phyloP scores from a whole-genome alignment of 2,797 vertebrate genomes.

The Danio kyathit region DNA sequence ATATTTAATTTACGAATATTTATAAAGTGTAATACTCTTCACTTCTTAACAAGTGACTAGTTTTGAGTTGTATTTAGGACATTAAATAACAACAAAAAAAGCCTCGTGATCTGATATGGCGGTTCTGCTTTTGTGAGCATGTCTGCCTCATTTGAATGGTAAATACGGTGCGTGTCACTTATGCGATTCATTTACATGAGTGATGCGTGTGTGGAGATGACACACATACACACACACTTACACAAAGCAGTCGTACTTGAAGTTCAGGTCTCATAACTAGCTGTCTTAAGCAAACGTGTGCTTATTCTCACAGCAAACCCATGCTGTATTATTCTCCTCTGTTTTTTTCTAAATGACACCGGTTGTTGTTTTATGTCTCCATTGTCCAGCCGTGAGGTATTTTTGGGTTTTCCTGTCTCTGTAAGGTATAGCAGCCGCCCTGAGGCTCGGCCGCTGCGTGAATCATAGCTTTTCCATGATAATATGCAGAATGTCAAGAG shows the following conservation, averaged over 20 bases:
- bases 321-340: background rate
- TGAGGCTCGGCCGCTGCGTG: constrained; percentile 3
- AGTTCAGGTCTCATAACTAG: constrained; percentile 41
- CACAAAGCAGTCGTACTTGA: constrained; percentile 58
- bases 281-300: constrained; percentile 34
- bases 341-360: background rate
- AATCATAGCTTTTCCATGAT: constrained; percentile 41
- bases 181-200: constrained; percentile 49
- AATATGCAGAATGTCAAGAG: background rate
- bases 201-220: constrained; percentile 31
- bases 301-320: background rate
- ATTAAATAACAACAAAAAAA: background rate
- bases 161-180: constrained; percentile 54
- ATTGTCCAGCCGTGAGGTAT: constrained; percentile 46
- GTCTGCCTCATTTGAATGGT: constrained; percentile 64
- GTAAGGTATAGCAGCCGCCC: constrained; percentile 19
- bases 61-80: background rate
- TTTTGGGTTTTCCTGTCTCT: constrained; percentile 53
- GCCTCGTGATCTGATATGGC: constrained; percentile 21
- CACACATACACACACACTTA: background rate
- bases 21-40: background rate
- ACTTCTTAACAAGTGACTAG: background rate
- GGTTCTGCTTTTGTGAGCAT: constrained; percentile 17
- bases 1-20: too few species aligned
- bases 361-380: constrained; percentile 20